Percentiles rank a stretch among this genome's conserved stretches.
These are phyloP conservation scores for Phymastichus coffea DNA, from an alignment of 1,140 invertebrate species.

Conservation along the genomic window DNA sequence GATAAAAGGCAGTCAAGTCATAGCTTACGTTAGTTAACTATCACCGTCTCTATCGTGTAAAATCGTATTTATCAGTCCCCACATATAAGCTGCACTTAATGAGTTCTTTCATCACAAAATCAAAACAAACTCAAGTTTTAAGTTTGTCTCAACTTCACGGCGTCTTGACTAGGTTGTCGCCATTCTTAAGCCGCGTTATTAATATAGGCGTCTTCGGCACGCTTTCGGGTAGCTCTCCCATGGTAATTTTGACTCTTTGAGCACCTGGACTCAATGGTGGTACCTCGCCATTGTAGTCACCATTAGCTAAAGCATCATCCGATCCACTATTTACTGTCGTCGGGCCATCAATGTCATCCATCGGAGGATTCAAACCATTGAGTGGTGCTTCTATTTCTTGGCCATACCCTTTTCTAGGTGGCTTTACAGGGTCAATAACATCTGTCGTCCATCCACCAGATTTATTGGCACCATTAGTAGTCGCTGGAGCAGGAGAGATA, in stretches of 20 bases:
- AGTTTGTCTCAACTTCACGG: no score
- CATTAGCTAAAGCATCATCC: constrained; percentile 22
- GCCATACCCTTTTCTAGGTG: constrained; percentile 40
- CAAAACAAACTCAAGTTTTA: no score
- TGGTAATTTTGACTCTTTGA: constrained; percentile 52
- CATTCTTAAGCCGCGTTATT: constrained; percentile 49
- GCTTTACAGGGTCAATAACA: constrained; percentile 44
- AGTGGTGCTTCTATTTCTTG: constrained; percentile 32
- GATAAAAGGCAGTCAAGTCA: not conserved
- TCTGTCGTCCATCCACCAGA: constrained; percentile 12
- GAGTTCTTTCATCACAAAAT: no score
- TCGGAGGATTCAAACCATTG: constrained; percentile 33
- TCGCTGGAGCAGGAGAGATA: not conserved
- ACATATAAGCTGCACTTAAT: no score
- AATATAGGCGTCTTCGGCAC: constrained; percentile 54
- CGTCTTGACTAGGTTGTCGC: constrained; percentile 53
- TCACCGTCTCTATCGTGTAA: no score
- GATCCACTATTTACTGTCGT: constrained; percentile 6
- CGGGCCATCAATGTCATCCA: constrained; percentile 30
- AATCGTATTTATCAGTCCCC: no score
- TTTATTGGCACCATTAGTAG: not conserved
- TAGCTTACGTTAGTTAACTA: no score
- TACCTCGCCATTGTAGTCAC: constrained; percentile 25
- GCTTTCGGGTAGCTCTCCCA: constrained; percentile 55
- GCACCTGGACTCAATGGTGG: constrained; percentile 47